Evolutionary conservation across 2,797 vertebrate genomes (phyloP).

Genomic region (Fringilla coelebs): DNA sequence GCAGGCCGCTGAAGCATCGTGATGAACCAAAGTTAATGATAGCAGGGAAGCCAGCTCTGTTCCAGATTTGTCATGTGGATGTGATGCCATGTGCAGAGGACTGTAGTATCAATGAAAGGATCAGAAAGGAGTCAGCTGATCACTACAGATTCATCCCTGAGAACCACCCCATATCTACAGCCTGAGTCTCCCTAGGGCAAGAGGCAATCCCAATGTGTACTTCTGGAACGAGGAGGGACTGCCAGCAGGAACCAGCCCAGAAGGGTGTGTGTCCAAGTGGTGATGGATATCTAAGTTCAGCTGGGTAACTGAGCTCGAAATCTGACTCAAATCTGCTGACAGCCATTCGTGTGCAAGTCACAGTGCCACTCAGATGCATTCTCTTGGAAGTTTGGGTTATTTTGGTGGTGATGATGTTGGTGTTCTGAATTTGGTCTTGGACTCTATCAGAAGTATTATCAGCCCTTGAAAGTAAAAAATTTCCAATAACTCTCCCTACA

Average conservation of each 20-base stretch:
- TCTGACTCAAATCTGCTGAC: slow-evolving; percentile 6
- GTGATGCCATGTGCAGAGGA: not conserved
- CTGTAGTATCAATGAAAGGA: slow-evolving; percentile 23
- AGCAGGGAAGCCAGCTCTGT: slow-evolving; percentile 16
- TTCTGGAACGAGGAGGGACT: not conserved
- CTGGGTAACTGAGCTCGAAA: not conserved
- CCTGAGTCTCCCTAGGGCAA: not conserved
- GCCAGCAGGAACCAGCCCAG: not conserved
- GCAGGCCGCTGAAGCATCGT: not conserved
- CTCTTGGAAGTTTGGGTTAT: not conserved
- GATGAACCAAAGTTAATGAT: slow-evolving; percentile 48
- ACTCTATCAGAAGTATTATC: not conserved
- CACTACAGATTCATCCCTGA: not conserved
- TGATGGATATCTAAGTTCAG: not conserved
- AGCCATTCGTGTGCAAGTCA: not conserved
- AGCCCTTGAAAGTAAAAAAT: not conserved
- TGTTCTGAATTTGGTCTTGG: not conserved
- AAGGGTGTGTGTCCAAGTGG: not conserved
- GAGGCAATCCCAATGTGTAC: not conserved
- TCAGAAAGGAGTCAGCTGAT: not conserved
- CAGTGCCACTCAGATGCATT: not conserved
- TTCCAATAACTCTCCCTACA: not conserved
- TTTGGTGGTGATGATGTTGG: not conserved
- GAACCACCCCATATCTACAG: not conserved
- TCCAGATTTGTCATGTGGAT: slow-evolving; percentile 37